These are phyloP conservation scores for Mythimna ferrago DNA, from an alignment of 2,888 invertebrate species.

Conservation along the genomic window DNA sequence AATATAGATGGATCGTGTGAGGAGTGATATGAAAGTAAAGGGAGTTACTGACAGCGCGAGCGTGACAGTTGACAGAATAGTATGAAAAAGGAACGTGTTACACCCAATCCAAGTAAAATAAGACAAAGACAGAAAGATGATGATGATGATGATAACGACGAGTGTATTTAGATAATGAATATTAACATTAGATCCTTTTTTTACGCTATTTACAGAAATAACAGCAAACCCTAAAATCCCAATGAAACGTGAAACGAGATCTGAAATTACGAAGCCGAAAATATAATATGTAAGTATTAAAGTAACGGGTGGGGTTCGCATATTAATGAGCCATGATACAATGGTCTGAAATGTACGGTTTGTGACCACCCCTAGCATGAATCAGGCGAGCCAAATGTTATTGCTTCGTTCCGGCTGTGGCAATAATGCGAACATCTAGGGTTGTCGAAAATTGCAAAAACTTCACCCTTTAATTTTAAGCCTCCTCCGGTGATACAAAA, in stretches of 20 bases:
- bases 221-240: conserved; percentile 2
- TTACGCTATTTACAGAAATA: conserved; percentile 9
- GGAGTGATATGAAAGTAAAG: too few species aligned
- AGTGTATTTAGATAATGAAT: background rate
- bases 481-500: conserved; percentile 25
- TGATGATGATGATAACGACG: background rate
- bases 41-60: too few species aligned
- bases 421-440: conserved; percentile 52
- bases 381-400: conserved; percentile 67
- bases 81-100: too few species aligned
- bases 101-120: too few species aligned
- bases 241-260: conserved; percentile 43
- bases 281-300: conserved; percentile 58
- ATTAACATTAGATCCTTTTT: background rate
- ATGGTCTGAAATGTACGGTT: conserved; percentile 51
- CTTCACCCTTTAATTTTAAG: conserved; percentile 6
- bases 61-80: too few species aligned
- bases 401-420: conserved; percentile 56
- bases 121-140: too few species aligned
- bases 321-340: conserved; percentile 65
- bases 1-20: too few species aligned
- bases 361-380: conserved; percentile 63
- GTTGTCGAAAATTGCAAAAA: conserved; percentile 30
- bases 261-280: conserved; percentile 44
- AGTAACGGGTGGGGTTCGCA: conserved; percentile 51